Percentiles rank a stretch among this genome's conserved stretches.
Evolutionary conservation across 2,113 vertebrate species (phyloP).

Genomic region (Anolis carolinensis): DNA sequence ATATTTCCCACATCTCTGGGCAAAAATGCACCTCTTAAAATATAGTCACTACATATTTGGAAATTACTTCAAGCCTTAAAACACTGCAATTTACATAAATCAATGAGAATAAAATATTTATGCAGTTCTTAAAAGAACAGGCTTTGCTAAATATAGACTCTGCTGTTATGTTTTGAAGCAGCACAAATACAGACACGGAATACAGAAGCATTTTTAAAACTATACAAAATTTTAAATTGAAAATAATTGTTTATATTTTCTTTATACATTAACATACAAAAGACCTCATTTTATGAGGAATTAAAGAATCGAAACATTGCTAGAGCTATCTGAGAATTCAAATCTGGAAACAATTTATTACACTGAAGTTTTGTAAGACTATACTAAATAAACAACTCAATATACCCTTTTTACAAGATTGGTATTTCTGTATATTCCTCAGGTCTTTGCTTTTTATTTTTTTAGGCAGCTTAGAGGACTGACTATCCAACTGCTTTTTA

Average conservation of each 20-base stretch:
- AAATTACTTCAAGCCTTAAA: conserved; percentile 52
- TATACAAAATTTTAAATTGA: conserved; percentile 82
- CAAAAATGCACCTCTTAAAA: conserved; percentile 30
- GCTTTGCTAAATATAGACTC: conserved; percentile 84
- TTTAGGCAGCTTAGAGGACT: conserved; percentile 64
- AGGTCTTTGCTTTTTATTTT: conserved; percentile 60
- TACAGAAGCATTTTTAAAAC: conserved; percentile 81
- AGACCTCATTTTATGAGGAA: conserved; percentile 81
- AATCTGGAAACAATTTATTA: conserved; percentile 78
- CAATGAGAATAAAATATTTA: conserved; percentile 84
- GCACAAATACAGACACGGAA: conserved; percentile 78
- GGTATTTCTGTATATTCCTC: conserved; percentile 69
- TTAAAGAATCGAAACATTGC: conserved; percentile 78
- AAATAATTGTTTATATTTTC: conserved; percentile 82
- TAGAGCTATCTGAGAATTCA: conserved; percentile 76
- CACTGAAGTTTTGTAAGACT: conserved; percentile 82
- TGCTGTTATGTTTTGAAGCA: conserved; percentile 79
- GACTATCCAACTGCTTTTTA: conserved; percentile 68
- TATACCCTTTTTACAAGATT: conserved; percentile 83
- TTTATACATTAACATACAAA: conserved; percentile 85
- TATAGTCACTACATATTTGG: conserved; percentile 8
- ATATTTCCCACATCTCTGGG: not conserved
- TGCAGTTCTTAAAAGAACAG: conserved; percentile 79
- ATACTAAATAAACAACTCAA: conserved; percentile 80
- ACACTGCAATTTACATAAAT: conserved; percentile 75